Conservation (phyloP, 1,140 invertebrate species). For the Mylabris phalerata region DNA sequence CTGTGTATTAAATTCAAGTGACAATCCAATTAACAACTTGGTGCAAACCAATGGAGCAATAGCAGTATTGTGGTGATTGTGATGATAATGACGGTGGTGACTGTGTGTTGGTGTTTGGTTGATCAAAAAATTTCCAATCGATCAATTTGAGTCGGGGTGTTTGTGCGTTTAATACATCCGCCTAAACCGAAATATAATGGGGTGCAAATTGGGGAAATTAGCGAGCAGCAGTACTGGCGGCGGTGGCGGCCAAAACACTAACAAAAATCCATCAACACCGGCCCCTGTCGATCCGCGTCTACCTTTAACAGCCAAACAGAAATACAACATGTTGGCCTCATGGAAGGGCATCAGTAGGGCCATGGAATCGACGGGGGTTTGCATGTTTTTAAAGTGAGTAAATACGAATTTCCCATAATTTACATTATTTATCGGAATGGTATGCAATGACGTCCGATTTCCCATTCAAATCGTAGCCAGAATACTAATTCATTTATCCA, state of each 20-base stretch:
- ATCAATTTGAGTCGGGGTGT: neutral
- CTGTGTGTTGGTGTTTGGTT: too few species aligned
- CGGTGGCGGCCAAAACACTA: slow-evolving; percentile 40
- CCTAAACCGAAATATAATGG: slow-evolving; percentile 47
- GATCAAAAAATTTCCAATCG: too few species aligned
- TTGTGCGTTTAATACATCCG: neutral
- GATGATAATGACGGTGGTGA: too few species aligned
- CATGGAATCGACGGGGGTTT: slow-evolving; percentile 79
- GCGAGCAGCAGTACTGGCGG: slow-evolving; percentile 42
- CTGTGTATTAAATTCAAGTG: too few species aligned
- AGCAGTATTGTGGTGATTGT: too few species aligned
- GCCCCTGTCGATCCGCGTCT: slow-evolving; percentile 67
- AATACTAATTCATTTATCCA: too few species aligned
- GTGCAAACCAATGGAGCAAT: too few species aligned
- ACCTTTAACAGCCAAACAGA: slow-evolving; percentile 78
- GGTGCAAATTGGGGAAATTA: slow-evolving; percentile 70
- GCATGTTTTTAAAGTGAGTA: slow-evolving; percentile 86
- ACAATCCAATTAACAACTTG: too few species aligned
- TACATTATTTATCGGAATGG: too few species aligned
- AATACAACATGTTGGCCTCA: slow-evolving; percentile 78
- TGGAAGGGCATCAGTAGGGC: slow-evolving; percentile 85
- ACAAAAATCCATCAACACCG: slow-evolving; percentile 47
- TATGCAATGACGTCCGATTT: too few species aligned
- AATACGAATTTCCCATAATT: too few species aligned
- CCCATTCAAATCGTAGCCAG: too few species aligned